phyloP scores from a whole-genome alignment of 2,888 invertebrate species.

The Temnothorax unifasciatus region DNA sequence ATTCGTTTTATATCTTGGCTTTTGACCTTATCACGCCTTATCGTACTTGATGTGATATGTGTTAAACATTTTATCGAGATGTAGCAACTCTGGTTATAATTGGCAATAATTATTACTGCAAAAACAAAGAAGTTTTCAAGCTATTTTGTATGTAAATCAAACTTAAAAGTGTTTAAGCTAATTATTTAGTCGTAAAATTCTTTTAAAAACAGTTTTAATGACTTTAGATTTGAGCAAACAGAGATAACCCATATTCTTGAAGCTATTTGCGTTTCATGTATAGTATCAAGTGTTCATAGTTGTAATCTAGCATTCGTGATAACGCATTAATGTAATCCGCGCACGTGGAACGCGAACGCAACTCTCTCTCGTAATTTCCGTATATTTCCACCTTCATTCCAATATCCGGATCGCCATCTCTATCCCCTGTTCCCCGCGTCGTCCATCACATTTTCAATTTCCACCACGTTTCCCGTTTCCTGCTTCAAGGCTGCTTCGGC shows the following conservation, averaged over 20 bases:
- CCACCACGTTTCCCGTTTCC: slow-evolving; percentile 86
- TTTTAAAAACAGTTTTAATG: not conserved
- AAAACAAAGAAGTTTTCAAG: not conserved
- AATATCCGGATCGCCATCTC: slow-evolving; percentile 78
- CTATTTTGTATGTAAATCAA: not conserved
- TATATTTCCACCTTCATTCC: slow-evolving; percentile 71
- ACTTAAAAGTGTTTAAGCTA: not conserved
- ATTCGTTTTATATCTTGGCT: slow-evolving; percentile 34
- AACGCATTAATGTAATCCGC: slow-evolving; percentile 68
- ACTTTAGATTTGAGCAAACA: not conserved
- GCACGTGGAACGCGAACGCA: slow-evolving; percentile 69
- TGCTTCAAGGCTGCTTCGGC: slow-evolving; percentile 67
- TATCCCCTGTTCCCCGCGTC: slow-evolving; percentile 67
- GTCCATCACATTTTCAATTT: slow-evolving; percentile 86
- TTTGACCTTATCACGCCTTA: not conserved
- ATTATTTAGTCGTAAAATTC: not conserved
- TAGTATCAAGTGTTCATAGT: not conserved
- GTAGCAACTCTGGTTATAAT: not conserved
- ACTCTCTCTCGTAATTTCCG: slow-evolving; percentile 73
- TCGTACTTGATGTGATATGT: not conserved
- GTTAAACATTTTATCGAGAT: not conserved
- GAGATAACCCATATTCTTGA: not conserved
- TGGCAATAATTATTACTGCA: not conserved
- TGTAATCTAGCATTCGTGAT: slow-evolving; percentile 9
- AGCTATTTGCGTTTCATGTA: not conserved